Evolutionary conservation across 2,888 invertebrate species (phyloP).

Genomic region (Drosophila emarginata): DNA sequence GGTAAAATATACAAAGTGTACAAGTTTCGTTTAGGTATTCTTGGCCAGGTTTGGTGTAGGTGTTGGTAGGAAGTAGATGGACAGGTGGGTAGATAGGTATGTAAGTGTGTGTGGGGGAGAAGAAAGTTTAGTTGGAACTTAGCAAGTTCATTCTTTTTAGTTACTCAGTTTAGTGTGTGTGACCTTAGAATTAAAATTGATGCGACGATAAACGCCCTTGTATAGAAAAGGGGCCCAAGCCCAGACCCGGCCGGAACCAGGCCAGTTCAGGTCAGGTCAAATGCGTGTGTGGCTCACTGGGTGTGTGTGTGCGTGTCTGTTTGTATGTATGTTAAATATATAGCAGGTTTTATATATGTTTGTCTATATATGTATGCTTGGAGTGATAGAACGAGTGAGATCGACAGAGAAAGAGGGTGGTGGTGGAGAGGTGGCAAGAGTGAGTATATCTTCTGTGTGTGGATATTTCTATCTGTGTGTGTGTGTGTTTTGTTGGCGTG

Average conservation of each 20-base stretch:
- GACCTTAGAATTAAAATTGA: conserved; percentile 9
- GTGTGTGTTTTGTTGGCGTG: conserved; percentile 39
- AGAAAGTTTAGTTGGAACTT: conserved; percentile 5
- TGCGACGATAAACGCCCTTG: conserved; percentile 3
- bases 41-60: not conserved
- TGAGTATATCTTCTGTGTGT: too few relatives aligned
- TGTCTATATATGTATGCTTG: not conserved
- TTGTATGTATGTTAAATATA: not conserved
- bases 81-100: not conserved
- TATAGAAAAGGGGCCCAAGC: not conserved
- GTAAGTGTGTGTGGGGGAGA: not conserved
- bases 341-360: not conserved
- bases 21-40: conserved; percentile 28
- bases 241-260: not conserved
- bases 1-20: conserved; percentile 73
- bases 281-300: conserved; percentile 11
- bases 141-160: not conserved
- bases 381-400: not conserved
- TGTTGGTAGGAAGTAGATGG: not conserved
- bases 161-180: not conserved
- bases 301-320: not conserved
- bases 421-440: not conserved
- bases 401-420: not conserved
- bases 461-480: conserved; percentile 12
- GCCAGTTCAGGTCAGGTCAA: conserved; percentile 4